Percentiles rank a stretch among this genome's conserved stretches.
Evolutionary conservation across 1,140 invertebrate genomes (phyloP).

Genomic region (Drosophila prosaltans): DNA sequence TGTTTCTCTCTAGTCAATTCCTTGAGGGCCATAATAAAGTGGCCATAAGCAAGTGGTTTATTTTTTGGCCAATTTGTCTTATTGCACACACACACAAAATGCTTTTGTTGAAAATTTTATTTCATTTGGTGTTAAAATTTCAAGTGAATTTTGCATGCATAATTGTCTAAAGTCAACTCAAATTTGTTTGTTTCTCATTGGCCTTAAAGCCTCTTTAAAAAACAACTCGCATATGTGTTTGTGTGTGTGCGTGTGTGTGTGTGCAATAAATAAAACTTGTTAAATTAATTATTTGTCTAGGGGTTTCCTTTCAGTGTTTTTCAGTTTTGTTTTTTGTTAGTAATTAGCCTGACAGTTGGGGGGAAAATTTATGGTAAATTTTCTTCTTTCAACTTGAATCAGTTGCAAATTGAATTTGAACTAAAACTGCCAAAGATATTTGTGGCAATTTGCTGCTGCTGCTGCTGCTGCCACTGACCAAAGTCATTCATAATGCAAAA

Average conservation of each 20-base stretch:
- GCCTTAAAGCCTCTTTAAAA: constrained; percentile 50
- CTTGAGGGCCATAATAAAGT: constrained; percentile 32
- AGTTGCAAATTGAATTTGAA: constrained; percentile 69
- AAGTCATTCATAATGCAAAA: constrained; percentile 75
- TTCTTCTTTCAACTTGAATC: constrained; percentile 52
- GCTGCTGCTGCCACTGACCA: constrained; percentile 34
- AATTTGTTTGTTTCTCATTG: constrained; percentile 1
- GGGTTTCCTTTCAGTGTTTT: constrained; percentile 39
- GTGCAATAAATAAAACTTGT: constrained; percentile 40
- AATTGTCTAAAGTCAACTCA: neutral
- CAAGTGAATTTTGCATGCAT: constrained; percentile 41
- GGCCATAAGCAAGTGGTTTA: constrained; percentile 18
- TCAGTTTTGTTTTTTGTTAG: constrained; percentile 40
- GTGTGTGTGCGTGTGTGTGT: too few relatives aligned
- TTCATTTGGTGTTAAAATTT: constrained; percentile 55
- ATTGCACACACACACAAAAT: constrained; percentile 34
- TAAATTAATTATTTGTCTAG: constrained; percentile 34
- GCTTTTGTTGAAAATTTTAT: constrained; percentile 40
- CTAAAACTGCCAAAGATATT: constrained; percentile 60
- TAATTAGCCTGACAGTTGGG: constrained; percentile 57
- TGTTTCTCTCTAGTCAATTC: constrained; percentile 41
- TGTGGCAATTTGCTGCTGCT: constrained; percentile 54
- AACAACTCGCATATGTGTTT: constrained; percentile 20
- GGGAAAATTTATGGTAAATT: constrained; percentile 68
- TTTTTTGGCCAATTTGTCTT: constrained; percentile 58